Percentiles rank a stretch among this genome's conserved stretches.
Conservation (phyloP, 1,140 invertebrate species). For the Batillaria attramentaria region DNA sequence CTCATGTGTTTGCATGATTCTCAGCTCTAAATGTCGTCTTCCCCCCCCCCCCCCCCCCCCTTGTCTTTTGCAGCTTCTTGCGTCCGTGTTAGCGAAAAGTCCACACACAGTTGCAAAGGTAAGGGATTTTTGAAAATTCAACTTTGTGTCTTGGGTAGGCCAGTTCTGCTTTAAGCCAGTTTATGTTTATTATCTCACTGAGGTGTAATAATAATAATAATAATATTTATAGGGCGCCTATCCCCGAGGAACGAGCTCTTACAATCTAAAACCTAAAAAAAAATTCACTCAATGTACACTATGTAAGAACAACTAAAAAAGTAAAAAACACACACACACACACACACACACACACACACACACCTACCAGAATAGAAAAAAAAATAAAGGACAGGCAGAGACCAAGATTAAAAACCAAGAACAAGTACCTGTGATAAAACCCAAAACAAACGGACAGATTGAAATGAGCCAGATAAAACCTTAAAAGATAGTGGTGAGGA, state of each 20-base stretch:
- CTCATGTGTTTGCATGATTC: background rate
- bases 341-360: background rate
- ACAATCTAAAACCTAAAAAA: too few species aligned
- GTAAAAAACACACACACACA: background rate
- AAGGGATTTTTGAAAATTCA: background rate
- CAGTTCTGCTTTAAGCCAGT: too few species aligned
- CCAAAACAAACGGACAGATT: too few species aligned
- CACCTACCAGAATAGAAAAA: background rate
- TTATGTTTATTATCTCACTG: too few species aligned
- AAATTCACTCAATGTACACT: too few species aligned
- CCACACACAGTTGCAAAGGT: constrained; percentile 73
- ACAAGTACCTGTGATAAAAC: background rate
- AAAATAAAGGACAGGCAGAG: background rate
- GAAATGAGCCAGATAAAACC: too few species aligned
- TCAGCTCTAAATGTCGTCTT: background rate
- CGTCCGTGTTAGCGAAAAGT: constrained; percentile 81
- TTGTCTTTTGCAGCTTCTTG: constrained; percentile 77
- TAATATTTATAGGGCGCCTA: too few species aligned
- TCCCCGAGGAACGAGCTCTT: too few species aligned
- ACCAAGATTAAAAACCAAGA: background rate
- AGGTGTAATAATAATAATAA: too few species aligned
- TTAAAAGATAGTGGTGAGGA: too few species aligned
- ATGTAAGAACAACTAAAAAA: too few species aligned
- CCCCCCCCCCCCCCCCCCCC: constrained; percentile 33
- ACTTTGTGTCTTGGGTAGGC: too few species aligned